Base-by-base conservation (phyloP, 1,140 invertebrate genomes). In the fruit fly (Drosophila melanogaster) region DNA sequence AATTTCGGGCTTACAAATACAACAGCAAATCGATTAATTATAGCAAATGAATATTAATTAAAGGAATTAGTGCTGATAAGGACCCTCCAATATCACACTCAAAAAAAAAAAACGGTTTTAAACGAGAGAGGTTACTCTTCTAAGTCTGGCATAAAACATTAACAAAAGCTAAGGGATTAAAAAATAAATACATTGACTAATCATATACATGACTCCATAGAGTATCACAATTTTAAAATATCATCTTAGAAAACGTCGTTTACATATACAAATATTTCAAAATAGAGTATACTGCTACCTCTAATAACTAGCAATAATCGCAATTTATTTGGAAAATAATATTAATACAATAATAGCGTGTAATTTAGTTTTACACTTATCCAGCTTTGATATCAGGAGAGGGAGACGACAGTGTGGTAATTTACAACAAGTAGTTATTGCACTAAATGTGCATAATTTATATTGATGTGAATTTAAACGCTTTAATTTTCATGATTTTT, bases 381-480 rank as follows among this genome's bases (percentile, higher is more conserved):
- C 30, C n/a, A 33, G 38, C 46, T 17, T 26, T 26, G 7, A 11
- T 37, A 15, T 37, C 2, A 3, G 22, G 12, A 33, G 15, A 30
- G 4, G 10, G 49, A 12, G 19, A 11, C 35, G 41, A 10, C 15
- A 8, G 22, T 35, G 15, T 24, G 50, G 64, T 55, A 40, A 47
- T 40, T 35, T 24, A 49, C 14, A 24, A 38, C 11, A n/a, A 77
- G 44, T 70, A 49, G 69, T 61, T 37, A 62, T 77, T 54, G 54
- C 17, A 37, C 41, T 50, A 54, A 64, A 57, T 46, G 47, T 66
- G 51, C 59, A 66, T 72, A 78, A 61, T 80, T 79, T 60, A 75
- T 60, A 79, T 75, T 79, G 53, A 80, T 79, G 70, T 43, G 41
- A 54, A 47, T 75, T 79, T 80, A 75, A 79, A 74, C 62, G 69